Percentiles rank a stretch among this genome's conserved stretches.
Evolutionary conservation across 2,797 vertebrate species (phyloP).

Genomic region (Eospalax fontanierii): DNA sequence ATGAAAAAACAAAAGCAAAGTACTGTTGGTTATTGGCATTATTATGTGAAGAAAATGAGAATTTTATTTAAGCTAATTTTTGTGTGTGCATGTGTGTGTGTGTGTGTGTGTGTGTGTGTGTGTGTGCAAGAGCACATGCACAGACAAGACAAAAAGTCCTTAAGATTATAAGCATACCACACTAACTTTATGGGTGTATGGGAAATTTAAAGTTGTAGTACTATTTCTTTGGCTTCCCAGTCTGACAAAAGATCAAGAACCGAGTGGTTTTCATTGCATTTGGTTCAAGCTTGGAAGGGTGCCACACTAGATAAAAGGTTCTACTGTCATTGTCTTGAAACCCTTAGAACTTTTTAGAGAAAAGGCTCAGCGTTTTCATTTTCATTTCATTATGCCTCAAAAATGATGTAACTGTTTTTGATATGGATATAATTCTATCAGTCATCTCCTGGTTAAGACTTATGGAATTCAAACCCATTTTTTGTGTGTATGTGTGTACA

Average conservation of each 20-base stretch:
- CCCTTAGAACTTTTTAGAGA: conserved; percentile 38
- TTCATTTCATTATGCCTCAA: neutral
- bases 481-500: neutral
- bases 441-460: conserved; percentile 53
- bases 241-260: neutral
- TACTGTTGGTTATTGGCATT: conserved; percentile 43
- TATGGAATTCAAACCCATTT: neutral
- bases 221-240: neutral
- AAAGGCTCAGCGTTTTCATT: conserved; percentile 30
- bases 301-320: neutral
- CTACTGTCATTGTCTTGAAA: conserved; percentile 47
- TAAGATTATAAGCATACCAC: conserved; percentile 43
- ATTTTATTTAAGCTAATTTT: conserved; percentile 68
- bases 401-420: conserved; percentile 48
- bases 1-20: conserved; percentile 47
- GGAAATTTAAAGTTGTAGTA: conserved; percentile 52
- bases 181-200: conserved; percentile 35
- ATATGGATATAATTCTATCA: neutral
- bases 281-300: conserved; percentile 3
- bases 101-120: neutral
- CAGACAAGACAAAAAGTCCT: conserved; percentile 34
- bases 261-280: neutral
- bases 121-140: neutral
- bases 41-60: conserved; percentile 40
- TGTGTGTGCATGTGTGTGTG: neutral